Percentiles rank a stretch among this genome's conserved stretches.
Conservation (phyloP, 2,797 vertebrate species). For the Falco naumanni region DNA sequence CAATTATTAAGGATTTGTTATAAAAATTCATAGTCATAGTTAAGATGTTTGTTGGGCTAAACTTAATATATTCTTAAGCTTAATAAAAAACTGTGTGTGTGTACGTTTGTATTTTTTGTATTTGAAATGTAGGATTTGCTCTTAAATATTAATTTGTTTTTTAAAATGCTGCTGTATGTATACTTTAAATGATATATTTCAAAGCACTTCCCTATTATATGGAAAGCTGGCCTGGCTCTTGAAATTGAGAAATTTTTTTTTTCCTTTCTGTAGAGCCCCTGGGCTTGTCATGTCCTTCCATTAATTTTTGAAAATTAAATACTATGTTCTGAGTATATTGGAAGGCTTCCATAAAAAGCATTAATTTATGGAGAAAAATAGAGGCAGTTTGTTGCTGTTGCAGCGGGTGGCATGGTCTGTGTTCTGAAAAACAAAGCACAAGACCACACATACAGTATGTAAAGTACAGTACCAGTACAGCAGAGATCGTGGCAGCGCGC, state of each 20-base stretch:
- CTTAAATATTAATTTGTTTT: background rate
- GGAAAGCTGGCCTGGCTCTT: background rate
- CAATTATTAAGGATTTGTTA: background rate
- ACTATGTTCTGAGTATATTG: background rate
- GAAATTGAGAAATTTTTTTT: background rate
- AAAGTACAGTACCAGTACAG: background rate
- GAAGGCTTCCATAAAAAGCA: background rate
- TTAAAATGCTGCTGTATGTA: background rate
- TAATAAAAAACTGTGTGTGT: background rate
- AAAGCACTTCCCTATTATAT: background rate
- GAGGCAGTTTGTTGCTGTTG: background rate
- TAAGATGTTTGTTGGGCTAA: background rate
- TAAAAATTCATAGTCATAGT: background rate
- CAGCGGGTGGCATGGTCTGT: background rate
- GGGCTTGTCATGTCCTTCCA: background rate
- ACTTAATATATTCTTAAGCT: background rate
- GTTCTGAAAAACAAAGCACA: background rate
- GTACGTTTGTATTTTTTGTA: background rate
- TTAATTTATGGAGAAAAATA: background rate
- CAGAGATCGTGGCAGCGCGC: background rate
- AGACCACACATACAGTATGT: background rate
- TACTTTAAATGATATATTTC: background rate
- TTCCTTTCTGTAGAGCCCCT: background rate
- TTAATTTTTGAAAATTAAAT: background rate
- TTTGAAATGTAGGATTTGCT: background rate